phyloP scores from a whole-genome alignment of 2,113 vertebrate genomes.

The Larimichthys crocea region DNA sequence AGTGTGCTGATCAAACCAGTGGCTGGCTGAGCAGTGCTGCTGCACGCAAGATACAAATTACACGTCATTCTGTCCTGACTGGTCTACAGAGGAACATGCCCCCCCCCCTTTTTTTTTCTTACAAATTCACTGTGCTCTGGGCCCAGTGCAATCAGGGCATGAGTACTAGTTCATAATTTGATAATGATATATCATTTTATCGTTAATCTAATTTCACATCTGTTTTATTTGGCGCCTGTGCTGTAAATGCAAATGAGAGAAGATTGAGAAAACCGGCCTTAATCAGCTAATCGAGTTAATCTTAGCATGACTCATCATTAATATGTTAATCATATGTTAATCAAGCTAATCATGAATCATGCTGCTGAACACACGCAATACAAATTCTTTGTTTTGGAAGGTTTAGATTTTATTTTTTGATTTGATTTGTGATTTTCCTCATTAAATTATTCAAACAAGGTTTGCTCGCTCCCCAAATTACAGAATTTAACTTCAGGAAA shows the following conservation, averaged over 20 bases:
- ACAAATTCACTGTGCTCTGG: slow-evolving; percentile 37
- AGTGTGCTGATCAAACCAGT: slow-evolving; percentile 80
- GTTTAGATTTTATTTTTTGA: not conserved
- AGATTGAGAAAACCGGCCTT: slow-evolving; percentile 3
- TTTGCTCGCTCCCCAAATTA: slow-evolving; percentile 15
- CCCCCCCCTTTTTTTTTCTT: slow-evolving; percentile 54
- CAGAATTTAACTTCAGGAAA: not conserved
- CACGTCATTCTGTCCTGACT: slow-evolving; percentile 69
- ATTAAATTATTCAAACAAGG: not conserved
- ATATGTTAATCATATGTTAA: slow-evolving; percentile 1
- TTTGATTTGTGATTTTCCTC: not conserved
- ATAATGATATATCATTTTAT: slow-evolving; percentile 16
- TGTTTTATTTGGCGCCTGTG: slow-evolving; percentile 42
- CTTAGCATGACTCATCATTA: slow-evolving; percentile 23
- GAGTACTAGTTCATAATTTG: slow-evolving; percentile 16
- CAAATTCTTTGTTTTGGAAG: not conserved
- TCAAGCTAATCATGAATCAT: slow-evolving; percentile 20
- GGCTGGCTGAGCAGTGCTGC: slow-evolving; percentile 77
- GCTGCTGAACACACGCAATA: slow-evolving; percentile 10
- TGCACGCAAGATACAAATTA: slow-evolving; percentile 67
- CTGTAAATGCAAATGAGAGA: slow-evolving; percentile 39
- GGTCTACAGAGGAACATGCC: slow-evolving; percentile 43
- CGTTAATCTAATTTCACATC: slow-evolving; percentile 17
- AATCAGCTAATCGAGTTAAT: slow-evolving; percentile 37
- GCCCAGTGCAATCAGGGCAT: slow-evolving; percentile 20